Evolutionary conservation across 2,797 vertebrate species (phyloP).

Genomic region (Tokudaia muenninki): DNA sequence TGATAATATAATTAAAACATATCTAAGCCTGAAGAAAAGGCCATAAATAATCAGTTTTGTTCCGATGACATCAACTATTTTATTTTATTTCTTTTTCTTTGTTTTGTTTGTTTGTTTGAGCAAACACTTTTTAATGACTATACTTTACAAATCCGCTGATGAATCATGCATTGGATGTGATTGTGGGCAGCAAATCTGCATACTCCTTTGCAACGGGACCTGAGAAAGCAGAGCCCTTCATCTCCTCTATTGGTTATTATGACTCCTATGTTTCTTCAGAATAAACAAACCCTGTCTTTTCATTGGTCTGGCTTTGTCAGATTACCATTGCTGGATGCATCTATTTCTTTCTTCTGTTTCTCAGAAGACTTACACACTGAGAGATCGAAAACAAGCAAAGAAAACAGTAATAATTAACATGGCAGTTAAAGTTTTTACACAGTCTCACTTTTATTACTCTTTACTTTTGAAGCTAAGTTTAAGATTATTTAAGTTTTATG

Average conservation of each 20-base stretch:
- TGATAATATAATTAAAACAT: neutral
- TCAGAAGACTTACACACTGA: neutral
- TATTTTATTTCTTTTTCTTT: neutral
- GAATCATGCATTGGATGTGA: neutral
- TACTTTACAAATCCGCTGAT: neutral
- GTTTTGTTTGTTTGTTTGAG: neutral
- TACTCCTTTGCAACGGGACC: neutral
- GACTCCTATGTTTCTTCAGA: neutral
- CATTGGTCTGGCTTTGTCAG: neutral
- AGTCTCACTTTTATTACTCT: neutral
- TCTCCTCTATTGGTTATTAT: neutral
- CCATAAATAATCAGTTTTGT: neutral
- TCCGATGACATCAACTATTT: neutral
- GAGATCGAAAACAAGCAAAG: neutral
- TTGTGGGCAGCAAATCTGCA: neutral
- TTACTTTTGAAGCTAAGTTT: neutral
- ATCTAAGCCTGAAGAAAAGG: neutral
- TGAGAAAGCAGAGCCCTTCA: neutral
- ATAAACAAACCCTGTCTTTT: neutral
- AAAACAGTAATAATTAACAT: neutral
- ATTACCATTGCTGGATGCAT: neutral
- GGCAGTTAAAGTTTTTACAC: neutral
- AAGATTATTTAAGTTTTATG: neutral
- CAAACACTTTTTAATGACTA: neutral
- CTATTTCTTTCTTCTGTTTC: neutral